Conservation (phyloP, 1,140 invertebrate genomes). For the Drosophila obscura region DNA sequence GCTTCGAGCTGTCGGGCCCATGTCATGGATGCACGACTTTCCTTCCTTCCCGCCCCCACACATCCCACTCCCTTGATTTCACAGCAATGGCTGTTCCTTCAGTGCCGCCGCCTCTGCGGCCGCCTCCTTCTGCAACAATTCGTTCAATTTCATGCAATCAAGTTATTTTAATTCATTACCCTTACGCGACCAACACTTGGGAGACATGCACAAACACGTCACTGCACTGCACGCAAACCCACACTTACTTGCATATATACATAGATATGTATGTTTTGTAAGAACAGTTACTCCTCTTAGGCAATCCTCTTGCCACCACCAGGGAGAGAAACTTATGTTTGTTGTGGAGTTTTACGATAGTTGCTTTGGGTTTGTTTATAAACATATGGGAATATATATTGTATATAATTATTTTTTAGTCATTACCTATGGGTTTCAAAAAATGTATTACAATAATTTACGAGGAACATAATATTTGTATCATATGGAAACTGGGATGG, state of each 20-base stretch:
- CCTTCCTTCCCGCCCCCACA: background rate
- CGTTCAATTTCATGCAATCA: slow-evolving; percentile 82
- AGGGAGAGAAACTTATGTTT: too few species aligned
- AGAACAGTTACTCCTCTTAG: too few species aligned
- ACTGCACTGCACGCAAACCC: slow-evolving; percentile 33
- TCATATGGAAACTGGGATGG: too few species aligned
- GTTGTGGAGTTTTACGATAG: too few species aligned
- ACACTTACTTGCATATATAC: background rate
- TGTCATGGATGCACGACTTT: slow-evolving; percentile 36
- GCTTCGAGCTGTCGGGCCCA: slow-evolving; percentile 1
- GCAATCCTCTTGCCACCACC: too few species aligned
- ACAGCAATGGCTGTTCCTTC: slow-evolving; percentile 27
- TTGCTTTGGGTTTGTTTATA: too few species aligned
- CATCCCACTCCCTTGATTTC: background rate
- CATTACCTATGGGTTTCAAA: too few species aligned
- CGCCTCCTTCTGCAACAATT: slow-evolving; percentile 67
- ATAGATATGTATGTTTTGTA: too few species aligned
- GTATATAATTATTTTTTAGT: too few species aligned
- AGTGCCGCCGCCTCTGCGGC: slow-evolving; percentile 18
- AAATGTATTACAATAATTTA: too few species aligned
- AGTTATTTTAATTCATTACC: slow-evolving; percentile 83
- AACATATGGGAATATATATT: too few species aligned
- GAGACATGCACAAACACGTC: slow-evolving; percentile 60
- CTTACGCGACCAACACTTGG: slow-evolving; percentile 80
- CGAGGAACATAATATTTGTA: too few species aligned